phyloP scores from a whole-genome alignment of 2,113 vertebrate genomes.

The Nematolebias whitei region DNA sequence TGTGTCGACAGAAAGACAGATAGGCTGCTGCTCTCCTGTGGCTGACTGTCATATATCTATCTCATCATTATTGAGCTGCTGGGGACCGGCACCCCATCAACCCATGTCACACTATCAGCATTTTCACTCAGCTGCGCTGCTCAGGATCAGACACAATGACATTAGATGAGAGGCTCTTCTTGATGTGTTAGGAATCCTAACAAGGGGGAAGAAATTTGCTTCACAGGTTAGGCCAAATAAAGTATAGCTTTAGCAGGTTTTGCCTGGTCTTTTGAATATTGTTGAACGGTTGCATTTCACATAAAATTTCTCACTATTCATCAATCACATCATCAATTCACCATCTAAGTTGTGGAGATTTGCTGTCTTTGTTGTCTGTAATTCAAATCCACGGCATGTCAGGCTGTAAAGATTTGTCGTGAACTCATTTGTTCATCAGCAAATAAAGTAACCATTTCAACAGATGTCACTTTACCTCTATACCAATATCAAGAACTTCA shows the following conservation, averaged over 20 bases:
- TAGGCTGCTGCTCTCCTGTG: conserved; percentile 72
- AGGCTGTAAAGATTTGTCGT: too few species aligned
- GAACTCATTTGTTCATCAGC: too few species aligned
- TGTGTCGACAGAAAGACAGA: conserved; percentile 77
- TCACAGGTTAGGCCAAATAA: conserved; percentile 1
- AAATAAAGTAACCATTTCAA: too few species aligned
- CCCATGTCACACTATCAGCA: conserved; percentile 46
- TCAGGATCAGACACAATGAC: conserved; percentile 28
- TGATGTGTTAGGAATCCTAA: conserved; percentile 39
- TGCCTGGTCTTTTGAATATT: neutral
- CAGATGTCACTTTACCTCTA: too few species aligned
- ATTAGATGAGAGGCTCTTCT: conserved; percentile 41
- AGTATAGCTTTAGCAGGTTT: neutral
- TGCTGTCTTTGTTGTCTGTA: neutral
- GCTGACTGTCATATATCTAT: conserved; percentile 76
- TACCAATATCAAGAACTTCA: too few species aligned
- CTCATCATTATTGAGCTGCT: conserved; percentile 76
- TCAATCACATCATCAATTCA: neutral
- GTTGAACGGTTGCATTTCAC: neutral
- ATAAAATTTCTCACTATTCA: neutral
- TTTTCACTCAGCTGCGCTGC: conserved; percentile 24
- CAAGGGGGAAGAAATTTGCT: conserved; percentile 3
- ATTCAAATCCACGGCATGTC: too few species aligned
- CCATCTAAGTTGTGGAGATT: neutral
- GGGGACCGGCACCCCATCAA: conserved; percentile 55